Evolutionary conservation across 2,113 vertebrate species (phyloP), one percentile per base, ranked within the genome.

Genomic region (Gobius niger): DNA sequence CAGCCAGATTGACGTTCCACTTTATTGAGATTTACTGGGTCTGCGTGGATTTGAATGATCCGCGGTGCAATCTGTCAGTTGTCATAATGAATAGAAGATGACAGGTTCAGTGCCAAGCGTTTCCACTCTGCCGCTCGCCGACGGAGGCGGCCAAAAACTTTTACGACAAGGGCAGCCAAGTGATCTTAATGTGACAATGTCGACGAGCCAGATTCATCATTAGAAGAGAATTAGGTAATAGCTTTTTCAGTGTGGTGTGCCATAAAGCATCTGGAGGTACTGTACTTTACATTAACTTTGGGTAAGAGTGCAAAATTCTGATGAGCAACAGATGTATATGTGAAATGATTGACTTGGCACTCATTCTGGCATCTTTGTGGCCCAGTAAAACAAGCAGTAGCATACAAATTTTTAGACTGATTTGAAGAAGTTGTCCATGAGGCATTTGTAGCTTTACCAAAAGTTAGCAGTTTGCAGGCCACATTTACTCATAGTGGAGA

Each of bases 31-130:
- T 83, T 87, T 87, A 85, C 79, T 72, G 83, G 46, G 76, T 73
- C 81, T 85, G 69, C 70, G 9, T 63, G 83, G 83, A 82, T 83
- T 85, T 81, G 76, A 85, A 74, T 80, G 83, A 81, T 86, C 79
- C 70, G 80, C 63, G 7, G 69, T n/a, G 51, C 78, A 84, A 72
- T 80, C 78, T 85, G 83, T 85, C 86, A 87, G 72, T 82, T 88
- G 83, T 85, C 83, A 78, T 87, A 90, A 88, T 84, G 78, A 85
- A 82, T 81, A 63, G 77, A 78, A 85, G 77, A 84, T 87, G 88
- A 87, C 85, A 81, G 83, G 73, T 82, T 85, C 70, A 73, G 63
- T 75, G 76, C 74, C 83, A 81, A 59, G 60, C 72, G 65, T 78
- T 85, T 74, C 84, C 87, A 87, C 70, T 78, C 80, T 85, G 74